These are phyloP conservation scores for Anthopleura sola DNA, from an alignment of 64 coral and sea anemone genomes.

Conservation along the genomic window DNA sequence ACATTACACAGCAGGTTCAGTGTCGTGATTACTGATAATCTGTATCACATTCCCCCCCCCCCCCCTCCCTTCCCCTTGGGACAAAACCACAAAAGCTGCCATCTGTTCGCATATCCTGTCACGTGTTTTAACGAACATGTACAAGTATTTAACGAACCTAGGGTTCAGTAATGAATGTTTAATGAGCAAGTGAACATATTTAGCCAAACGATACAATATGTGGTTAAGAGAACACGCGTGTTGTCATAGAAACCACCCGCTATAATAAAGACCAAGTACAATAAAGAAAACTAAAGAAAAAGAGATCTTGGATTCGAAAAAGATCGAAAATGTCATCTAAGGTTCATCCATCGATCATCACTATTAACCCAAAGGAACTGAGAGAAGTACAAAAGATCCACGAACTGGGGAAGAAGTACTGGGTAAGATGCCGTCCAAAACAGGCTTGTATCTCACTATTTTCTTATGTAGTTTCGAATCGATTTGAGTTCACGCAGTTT, in stretches of 20 bases:
- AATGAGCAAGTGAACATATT: not conserved
- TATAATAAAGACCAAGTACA: no score
- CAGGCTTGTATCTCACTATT: no score
- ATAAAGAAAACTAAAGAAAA: not conserved
- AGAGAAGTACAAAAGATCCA: constrained; percentile 88
- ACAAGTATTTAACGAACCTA: no score
- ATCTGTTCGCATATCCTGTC: not conserved
- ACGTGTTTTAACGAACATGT: no score
- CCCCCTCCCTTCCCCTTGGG: not conserved
- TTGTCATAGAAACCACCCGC: not conserved
- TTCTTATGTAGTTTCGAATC: not conserved
- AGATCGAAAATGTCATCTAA: constrained; percentile 45
- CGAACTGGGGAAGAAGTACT: constrained; percentile 84
- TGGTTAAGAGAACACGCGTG: not conserved
- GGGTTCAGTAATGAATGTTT: not conserved
- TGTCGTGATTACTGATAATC: no score
- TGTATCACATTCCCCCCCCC: not conserved
- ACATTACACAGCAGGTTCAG: no score
- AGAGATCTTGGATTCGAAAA: not conserved
- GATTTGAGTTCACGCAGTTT: no score
- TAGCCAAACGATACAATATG: not conserved
- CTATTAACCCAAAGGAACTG: constrained; percentile 74
- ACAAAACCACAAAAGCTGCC: not conserved
- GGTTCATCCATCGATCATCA: constrained; percentile 31
- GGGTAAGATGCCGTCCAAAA: constrained; percentile 28